phyloP scores from a whole-genome alignment of 2,888 invertebrate genomes.

The Tipula confusa region DNA sequence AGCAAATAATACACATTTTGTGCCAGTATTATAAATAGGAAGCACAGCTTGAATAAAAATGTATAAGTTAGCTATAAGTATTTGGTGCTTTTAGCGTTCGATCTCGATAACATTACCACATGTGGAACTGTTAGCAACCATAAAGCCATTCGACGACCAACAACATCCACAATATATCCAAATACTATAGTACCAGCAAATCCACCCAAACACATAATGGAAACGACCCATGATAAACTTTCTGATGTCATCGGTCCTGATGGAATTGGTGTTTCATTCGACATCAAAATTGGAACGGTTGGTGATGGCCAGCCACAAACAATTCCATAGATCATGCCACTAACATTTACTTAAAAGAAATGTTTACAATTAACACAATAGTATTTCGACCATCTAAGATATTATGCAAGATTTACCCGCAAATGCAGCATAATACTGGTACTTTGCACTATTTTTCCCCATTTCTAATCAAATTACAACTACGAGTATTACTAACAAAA shows the following conservation, averaged over 20 bases:
- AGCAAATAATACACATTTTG: constrained; percentile 41
- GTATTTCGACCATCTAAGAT: neutral
- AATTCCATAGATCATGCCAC: neutral
- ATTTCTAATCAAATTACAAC: neutral
- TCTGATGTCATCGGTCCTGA: constrained; percentile 39
- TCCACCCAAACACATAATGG: constrained; percentile 42
- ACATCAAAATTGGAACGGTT: constrained; percentile 43
- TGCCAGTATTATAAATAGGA: constrained; percentile 43
- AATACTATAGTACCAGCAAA: constrained; percentile 41
- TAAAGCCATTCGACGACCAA: constrained; percentile 43
- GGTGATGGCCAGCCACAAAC: constrained; percentile 45
- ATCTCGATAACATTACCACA: no score
- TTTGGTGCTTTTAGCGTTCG: no score
- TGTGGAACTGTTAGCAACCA: constrained; percentile 33
- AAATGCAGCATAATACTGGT: constrained; percentile 33
- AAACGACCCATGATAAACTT: constrained; percentile 41
- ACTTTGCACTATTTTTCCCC: neutral
- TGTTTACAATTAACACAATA: neutral
- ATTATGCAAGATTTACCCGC: constrained; percentile 29
- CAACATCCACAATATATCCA: constrained; percentile 40
- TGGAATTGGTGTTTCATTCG: constrained; percentile 41
- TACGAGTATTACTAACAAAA: neutral
- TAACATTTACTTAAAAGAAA: neutral
- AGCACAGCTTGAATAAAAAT: constrained; percentile 41
- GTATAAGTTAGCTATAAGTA: no score